These are phyloP conservation scores for Pteria penguin DNA, from an alignment of 2,888 invertebrate species.

Conservation along the genomic window DNA sequence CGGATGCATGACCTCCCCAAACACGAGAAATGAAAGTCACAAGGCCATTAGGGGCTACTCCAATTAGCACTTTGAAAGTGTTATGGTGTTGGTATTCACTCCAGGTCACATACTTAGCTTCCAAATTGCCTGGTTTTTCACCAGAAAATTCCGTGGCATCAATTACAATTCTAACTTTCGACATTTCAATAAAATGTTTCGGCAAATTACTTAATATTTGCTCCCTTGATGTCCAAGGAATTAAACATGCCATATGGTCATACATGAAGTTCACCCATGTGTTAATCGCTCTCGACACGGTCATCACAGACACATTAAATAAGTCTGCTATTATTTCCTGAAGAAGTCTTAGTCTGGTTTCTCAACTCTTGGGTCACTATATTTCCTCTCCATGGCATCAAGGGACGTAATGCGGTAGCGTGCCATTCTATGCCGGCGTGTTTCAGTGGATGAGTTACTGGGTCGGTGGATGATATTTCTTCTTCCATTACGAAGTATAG, in stretches of 20 bases:
- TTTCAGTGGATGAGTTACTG: too few species aligned
- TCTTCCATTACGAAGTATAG: too few species aligned
- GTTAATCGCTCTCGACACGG: slow-evolving; percentile 40
- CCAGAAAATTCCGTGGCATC: slow-evolving; percentile 22
- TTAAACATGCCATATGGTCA: slow-evolving; percentile 35
- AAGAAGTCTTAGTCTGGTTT: slow-evolving; percentile 29
- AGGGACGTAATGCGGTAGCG: too few species aligned
- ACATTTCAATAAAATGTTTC: slow-evolving; percentile 14
- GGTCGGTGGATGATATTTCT: too few species aligned
- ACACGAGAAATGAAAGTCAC: slow-evolving; percentile 21
- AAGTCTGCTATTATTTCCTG: slow-evolving; percentile 45
- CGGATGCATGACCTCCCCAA: slow-evolving; percentile 26
- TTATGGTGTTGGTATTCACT: slow-evolving; percentile 21
- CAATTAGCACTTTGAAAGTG: slow-evolving; percentile 15
- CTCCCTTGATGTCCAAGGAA: slow-evolving; percentile 46
- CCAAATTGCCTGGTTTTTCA: slow-evolving; percentile 13
- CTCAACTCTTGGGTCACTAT: too few species aligned
- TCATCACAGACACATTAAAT: slow-evolving; percentile 38
- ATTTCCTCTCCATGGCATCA: too few species aligned
- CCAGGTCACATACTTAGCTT: slow-evolving; percentile 19
- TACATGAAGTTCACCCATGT: slow-evolving; percentile 48
- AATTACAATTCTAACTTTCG: slow-evolving; percentile 28
- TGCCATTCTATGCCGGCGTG: too few species aligned
- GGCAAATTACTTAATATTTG: slow-evolving; percentile 41
- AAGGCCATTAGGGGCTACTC: slow-evolving; percentile 27